Base-by-base conservation (phyloP, 2,113 vertebrate species). In the Tragelaphus scriptus region DNA sequence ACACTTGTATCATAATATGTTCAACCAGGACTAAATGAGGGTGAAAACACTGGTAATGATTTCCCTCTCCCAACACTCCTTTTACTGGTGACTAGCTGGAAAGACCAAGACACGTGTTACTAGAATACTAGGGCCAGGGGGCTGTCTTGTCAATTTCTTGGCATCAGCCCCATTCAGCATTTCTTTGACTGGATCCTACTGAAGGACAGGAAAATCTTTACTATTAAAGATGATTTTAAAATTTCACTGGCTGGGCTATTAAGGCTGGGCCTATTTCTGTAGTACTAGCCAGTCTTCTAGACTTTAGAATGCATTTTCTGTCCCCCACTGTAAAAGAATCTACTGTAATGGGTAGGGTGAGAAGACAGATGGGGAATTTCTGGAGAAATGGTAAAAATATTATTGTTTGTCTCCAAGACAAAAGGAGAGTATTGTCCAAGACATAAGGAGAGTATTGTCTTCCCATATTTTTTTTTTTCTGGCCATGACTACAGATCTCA, bases 141-240 rank as follows among this genome's bases (percentile, higher is more conserved):
- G 97, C 49, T 91, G 98, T 98, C 93, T 98, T 96, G 85, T 84
- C 93, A 97, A 95, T 89, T 97, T 97, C 91, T 85, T 90, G 89
- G 75, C 96, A 92, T 98, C 91, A 95, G 21, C 0, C 0, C 53
- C 65, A 98, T 96, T 53, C 2, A 97, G 92, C 86, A 92, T 98
- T 98, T 61, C 88, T 98, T 94, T 98, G 95, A 97, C 92, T 97
- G 88, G 63, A 85, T 94, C 32, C 47, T 98, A 97, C 97, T 96
- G 91, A 98, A 97, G 94, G 80, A 93, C 40, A 95, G 82, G 84
- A 96, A 97, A 91, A 92, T 75, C 53, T 94, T 97, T 47, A 56
- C 40, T 91, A 17, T 23, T 96, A 40, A 68, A 94, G 44, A 58
- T 2, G 9, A 59, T 75, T 71, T 3, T 59, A 94, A 97, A 95